These are phyloP conservation scores for Anas platyrhynchos DNA, from an alignment of 2,113 vertebrate genomes.

Conservation along the genomic window DNA sequence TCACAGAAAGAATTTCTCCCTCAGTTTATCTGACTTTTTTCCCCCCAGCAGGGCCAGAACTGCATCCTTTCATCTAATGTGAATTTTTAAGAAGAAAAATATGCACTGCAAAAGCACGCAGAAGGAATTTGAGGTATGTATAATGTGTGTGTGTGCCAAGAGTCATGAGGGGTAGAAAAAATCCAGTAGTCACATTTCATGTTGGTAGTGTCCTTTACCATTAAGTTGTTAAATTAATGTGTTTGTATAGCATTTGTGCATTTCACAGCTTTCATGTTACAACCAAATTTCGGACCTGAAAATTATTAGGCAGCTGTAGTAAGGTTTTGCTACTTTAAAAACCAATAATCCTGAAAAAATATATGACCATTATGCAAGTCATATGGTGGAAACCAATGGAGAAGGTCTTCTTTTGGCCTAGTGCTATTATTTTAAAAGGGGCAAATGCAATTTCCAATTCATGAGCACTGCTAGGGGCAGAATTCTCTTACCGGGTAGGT, in stretches of 20 bases:
- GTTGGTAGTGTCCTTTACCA: background rate
- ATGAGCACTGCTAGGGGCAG: too few species aligned
- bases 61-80: background rate
- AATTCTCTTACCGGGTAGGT: conserved; percentile 87
- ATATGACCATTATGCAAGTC: rapidly evolving
- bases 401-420: too few species aligned
- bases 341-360: background rate
- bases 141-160: rapidly evolving
- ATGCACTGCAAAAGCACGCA: background rate
- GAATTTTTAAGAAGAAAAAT: background rate
- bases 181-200: background rate
- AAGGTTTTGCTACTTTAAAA: background rate
- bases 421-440: background rate
- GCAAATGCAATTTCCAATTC: background rate
- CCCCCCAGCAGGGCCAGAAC: background rate
- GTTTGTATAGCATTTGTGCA: background rate
- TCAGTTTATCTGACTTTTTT: background rate
- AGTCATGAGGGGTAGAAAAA: background rate
- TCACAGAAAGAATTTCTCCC: rapidly evolving
- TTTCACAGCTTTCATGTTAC: background rate
- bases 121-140: background rate
- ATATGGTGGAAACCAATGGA: rapidly evolving
- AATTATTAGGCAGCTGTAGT: background rate
- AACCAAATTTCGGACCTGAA: background rate
- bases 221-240: too few species aligned